Evolutionary conservation across 1,140 invertebrate genomes (phyloP).

Genomic region (Idris sp.): DNA sequence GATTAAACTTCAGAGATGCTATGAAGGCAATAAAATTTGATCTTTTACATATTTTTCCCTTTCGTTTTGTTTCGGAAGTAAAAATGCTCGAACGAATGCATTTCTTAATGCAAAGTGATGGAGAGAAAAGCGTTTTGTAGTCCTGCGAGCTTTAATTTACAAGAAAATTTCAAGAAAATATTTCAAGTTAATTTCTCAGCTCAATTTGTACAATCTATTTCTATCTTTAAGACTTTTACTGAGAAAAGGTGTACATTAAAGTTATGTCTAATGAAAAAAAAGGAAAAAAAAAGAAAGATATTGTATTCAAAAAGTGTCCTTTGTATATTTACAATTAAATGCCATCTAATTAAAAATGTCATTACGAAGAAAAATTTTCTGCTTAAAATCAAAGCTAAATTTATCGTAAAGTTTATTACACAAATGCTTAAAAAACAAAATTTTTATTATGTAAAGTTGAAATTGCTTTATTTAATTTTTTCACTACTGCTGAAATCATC

Average conservation of each 20-base stretch:
- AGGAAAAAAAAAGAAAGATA: constrained; percentile 24
- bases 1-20: constrained; percentile 63
- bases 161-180: constrained; percentile 69
- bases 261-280: constrained; percentile 56
- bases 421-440: too few species aligned
- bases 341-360: too few species aligned
- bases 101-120: constrained; percentile 55
- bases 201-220: constrained; percentile 55
- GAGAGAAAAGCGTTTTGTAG: constrained; percentile 45
- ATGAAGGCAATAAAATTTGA: constrained; percentile 65
- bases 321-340: too few species aligned
- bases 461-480: too few species aligned
- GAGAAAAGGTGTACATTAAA: constrained; percentile 26
- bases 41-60: constrained; percentile 49
- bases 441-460: too few species aligned
- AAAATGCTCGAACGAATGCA: constrained; percentile 54
- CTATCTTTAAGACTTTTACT: constrained; percentile 31
- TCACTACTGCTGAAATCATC: too few species aligned
- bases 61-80: constrained; percentile 49
- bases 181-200: constrained; percentile 72
- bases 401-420: too few species aligned
- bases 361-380: too few species aligned
- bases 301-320: too few species aligned
- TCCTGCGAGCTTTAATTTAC: constrained; percentile 72
- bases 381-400: too few species aligned